Conservation (phyloP, 2,797 vertebrate species). For the Epinephelus awoara region DNA sequence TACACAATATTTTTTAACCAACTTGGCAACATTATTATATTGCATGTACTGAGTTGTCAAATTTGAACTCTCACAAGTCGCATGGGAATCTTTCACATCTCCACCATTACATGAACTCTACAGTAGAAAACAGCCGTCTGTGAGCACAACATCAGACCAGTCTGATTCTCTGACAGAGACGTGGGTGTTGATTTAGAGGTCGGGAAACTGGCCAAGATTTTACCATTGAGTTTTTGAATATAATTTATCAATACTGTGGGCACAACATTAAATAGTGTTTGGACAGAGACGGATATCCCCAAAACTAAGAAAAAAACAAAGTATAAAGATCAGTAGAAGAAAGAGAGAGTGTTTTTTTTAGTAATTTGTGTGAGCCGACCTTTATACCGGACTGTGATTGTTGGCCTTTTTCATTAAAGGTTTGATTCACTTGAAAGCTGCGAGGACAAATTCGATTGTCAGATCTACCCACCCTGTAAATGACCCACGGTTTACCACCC, state of each 20-base stretch:
- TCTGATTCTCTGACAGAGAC: neutral
- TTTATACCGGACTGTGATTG: conserved; percentile 27
- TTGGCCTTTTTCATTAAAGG: conserved; percentile 36
- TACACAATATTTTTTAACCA: neutral
- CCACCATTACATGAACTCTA: neutral
- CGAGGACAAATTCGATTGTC: conserved; percentile 46
- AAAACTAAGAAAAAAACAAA: neutral
- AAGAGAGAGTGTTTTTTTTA: neutral
- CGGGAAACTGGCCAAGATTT: neutral
- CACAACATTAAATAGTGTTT: neutral
- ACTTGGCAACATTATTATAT: neutral
- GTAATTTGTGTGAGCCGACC: neutral
- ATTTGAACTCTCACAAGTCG: neutral
- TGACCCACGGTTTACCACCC: conserved; percentile 48
- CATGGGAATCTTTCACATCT: neutral
- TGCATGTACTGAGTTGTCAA: neutral
- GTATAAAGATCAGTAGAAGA: neutral
- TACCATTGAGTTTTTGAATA: neutral
- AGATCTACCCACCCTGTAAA: conserved; percentile 26
- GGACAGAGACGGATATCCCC: neutral
- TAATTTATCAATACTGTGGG: neutral
- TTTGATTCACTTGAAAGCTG: conserved; percentile 44
- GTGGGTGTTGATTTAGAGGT: neutral
- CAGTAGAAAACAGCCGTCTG: neutral
- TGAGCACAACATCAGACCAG: neutral